Conservation (phyloP, 2,888 invertebrate genomes). For the Leptopilina myrica region DNA sequence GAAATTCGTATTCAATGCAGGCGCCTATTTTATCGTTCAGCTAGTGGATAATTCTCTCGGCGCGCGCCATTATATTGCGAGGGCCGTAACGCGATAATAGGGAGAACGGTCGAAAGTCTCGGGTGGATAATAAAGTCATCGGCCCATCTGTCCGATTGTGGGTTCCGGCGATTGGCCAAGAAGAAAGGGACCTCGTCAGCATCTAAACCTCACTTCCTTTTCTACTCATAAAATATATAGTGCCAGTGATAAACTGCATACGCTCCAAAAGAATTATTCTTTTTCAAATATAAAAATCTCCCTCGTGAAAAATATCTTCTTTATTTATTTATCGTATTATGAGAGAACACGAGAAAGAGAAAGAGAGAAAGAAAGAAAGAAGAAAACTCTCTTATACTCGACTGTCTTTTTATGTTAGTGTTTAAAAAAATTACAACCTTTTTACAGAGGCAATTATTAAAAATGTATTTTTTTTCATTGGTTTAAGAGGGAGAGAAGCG, state of each 20-base stretch:
- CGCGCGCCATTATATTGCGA: constrained; percentile 30
- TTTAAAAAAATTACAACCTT: too few species aligned
- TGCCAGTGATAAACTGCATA: constrained; percentile 26
- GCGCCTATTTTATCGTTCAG: constrained; percentile 24
- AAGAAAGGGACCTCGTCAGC: constrained; percentile 27
- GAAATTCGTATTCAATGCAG: constrained; percentile 40
- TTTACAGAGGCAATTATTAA: too few species aligned
- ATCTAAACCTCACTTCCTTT: neutral
- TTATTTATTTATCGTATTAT: too few species aligned
- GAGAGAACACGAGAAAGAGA: too few species aligned
- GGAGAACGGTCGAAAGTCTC: constrained; percentile 39
- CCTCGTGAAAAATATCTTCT: neutral
- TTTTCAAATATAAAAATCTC: neutral
- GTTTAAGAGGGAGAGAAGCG: too few species aligned
- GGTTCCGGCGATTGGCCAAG: constrained; percentile 37
- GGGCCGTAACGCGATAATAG: constrained; percentile 34
- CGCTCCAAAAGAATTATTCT: constrained; percentile 16
- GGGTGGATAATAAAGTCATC: constrained; percentile 35
- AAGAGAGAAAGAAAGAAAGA: too few species aligned
- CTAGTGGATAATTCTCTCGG: constrained; percentile 33
- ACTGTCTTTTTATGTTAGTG: too few species aligned
- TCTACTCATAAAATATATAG: constrained; percentile 24
- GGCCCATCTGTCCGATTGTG: constrained; percentile 32
- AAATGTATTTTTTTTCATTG: too few species aligned
- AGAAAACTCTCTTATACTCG: too few species aligned